A percentile compares a stretch with the other conserved stretches of the same genome.
Conservation (phyloP, 2,113 vertebrate genomes). For the Stigmatopora argus region DNA sequence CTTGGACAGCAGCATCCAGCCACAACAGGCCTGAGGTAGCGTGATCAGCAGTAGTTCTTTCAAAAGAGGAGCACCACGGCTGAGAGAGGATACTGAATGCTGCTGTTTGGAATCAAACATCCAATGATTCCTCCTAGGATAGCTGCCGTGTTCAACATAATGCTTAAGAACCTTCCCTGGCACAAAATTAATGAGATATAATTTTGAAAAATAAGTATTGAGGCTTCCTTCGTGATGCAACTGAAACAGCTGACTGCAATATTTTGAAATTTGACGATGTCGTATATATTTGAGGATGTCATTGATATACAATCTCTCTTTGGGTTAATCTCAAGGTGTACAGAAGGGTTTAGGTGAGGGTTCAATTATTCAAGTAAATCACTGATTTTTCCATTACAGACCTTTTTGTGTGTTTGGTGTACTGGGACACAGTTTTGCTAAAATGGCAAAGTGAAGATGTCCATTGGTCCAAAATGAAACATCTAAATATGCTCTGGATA, state of each 20-base stretch:
- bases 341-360: neutral
- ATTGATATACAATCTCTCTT: neutral
- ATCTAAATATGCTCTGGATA: neutral
- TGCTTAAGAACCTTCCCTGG: neutral
- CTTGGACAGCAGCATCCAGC: constrained; percentile 63
- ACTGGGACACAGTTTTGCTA: neutral
- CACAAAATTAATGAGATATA: neutral
- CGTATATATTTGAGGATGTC: neutral
- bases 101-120: constrained; percentile 24
- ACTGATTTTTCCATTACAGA: neutral
- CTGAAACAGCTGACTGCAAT: neutral
- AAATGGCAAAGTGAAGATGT: neutral
- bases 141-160: constrained; percentile 8
- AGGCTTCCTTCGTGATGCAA: neutral
- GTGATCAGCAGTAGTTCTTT: constrained; percentile 48
- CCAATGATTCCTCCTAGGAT: constrained; percentile 26
- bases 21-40: constrained; percentile 63
- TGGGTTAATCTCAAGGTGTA: neutral
- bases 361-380: neutral
- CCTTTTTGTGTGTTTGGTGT: neutral
- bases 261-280: neutral
- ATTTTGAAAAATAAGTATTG: too few relatives aligned
- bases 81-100: constrained; percentile 23
- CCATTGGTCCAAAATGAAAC: neutral
- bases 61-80: constrained; percentile 34